Conservation (phyloP, 2,113 vertebrate genomes). For the Gavialis gangeticus region DNA sequence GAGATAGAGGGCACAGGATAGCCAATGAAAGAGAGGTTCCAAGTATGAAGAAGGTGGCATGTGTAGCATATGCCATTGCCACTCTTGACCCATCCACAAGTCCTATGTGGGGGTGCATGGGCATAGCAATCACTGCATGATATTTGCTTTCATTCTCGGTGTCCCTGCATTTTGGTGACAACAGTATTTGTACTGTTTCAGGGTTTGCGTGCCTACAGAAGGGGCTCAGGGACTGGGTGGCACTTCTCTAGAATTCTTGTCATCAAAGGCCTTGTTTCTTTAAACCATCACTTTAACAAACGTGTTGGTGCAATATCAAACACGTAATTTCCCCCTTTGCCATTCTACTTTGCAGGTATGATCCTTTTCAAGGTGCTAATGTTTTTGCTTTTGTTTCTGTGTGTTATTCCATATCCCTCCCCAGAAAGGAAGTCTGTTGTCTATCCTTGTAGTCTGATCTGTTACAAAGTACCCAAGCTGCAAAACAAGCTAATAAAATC, state of each 20-base stretch:
- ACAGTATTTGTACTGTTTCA: background rate
- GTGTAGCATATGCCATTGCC: background rate
- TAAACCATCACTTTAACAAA: background rate
- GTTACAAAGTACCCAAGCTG: slow-evolving; percentile 13
- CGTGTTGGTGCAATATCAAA: accelerated
- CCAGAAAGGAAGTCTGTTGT: slow-evolving; percentile 11
- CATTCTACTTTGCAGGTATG: background rate
- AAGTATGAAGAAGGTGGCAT: background rate
- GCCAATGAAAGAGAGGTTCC: background rate
- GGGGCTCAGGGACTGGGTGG: background rate
- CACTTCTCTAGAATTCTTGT: background rate
- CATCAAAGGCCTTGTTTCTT: background rate
- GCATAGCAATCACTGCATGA: background rate
- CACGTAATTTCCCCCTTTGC: background rate
- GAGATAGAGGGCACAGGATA: background rate
- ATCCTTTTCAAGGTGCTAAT: background rate
- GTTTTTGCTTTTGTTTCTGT: background rate
- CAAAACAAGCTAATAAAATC: slow-evolving; percentile 61
- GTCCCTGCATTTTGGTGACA: background rate
- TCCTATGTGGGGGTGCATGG: too few species aligned
- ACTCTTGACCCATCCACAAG: background rate
- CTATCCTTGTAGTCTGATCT: slow-evolving; percentile 8
- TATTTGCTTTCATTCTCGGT: background rate
- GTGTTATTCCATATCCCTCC: background rate
- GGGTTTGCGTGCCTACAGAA: accelerated